phyloP scores from a whole-genome alignment of 2,888 invertebrate species.

The Diaperis boleti region DNA sequence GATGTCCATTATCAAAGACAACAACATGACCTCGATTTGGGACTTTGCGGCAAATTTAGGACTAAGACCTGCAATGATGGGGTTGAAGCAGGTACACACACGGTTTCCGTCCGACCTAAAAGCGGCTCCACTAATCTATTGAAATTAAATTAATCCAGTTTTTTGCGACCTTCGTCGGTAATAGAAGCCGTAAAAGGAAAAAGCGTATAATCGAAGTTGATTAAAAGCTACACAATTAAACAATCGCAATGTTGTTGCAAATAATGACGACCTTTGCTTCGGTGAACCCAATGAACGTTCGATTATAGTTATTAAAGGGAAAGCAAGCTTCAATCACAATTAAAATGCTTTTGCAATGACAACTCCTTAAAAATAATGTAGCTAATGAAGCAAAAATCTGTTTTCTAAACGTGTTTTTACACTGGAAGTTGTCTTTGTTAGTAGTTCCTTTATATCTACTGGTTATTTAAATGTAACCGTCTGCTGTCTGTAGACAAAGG shows the following conservation, averaged over 20 bases:
- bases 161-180: slow-evolving; percentile 8
- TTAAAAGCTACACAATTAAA: slow-evolving; percentile 16
- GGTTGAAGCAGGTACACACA: background rate
- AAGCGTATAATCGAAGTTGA: slow-evolving; percentile 12
- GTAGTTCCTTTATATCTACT: too few species aligned
- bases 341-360: background rate
- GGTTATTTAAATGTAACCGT: too few species aligned
- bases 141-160: slow-evolving; percentile 21
- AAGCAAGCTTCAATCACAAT: background rate
- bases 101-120: background rate
- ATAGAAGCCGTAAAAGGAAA: slow-evolving; percentile 13
- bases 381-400: background rate
- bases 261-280: slow-evolving; percentile 12
- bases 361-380: background rate
- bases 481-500: too few species aligned
- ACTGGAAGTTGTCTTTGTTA: too few species aligned
- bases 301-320: slow-evolving; percentile 10
- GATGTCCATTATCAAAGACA: slow-evolving; percentile 26
- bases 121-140: slow-evolving; percentile 8
- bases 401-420: too few species aligned
- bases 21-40: slow-evolving; percentile 15
- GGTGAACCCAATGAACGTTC: slow-evolving; percentile 10
- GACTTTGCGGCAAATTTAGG: slow-evolving; percentile 13
- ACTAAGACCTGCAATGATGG: slow-evolving; percentile 6
- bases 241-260: slow-evolving; percentile 10